Evolutionary conservation across 2,888 invertebrate genomes (phyloP), one percentile per base, ranked within the genome.

Genomic region (Trileptium ribeirensis): DNA sequence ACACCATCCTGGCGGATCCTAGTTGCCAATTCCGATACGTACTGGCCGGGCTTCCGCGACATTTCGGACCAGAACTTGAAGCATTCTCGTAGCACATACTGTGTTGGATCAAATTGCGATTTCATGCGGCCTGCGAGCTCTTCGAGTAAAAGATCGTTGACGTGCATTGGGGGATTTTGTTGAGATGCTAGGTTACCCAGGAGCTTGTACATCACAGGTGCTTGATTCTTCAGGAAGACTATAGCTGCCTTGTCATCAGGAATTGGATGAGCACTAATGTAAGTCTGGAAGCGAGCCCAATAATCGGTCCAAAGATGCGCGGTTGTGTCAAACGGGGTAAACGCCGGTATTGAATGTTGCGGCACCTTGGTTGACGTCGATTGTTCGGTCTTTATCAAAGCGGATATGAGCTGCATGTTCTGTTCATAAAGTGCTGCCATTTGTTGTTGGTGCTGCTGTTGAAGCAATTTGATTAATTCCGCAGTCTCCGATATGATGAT

Each of bases 1-100:
- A 83, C 37, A 19, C 83, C 83, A 34, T 82, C 83, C 74, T 82
- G 83, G 19, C 83, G 82, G 64, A 82, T 84, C 31, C 83, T 79
- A 19, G 81, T 80, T 19, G 80, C 81, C 36, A 80, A 19, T 81
- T 84, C 83, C 51, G 74, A 82, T 38, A 84, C 78, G 19, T 67
- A 74, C 36, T 84, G 83, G 3, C 83, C 83, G 34, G 83, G 83
- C 34, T 82, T 82, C 24, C 82, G 70, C 39, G 64, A 83, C 83
- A 82, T 82, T 31, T 82, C 83, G 39, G 34, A 82, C 83, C 84
- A 82, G 77, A 83, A 82, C 74, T 51, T 36, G 83, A 67, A 82
- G 29, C 83, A 34, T 75, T 82, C 83, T 34, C 39, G 84, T n/a
- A 84, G 74, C 36, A 84, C 36, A 40, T 83, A 84, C n/a, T n/a